Evolutionary conservation across 2,797 vertebrate genomes (phyloP), one percentile per base, ranked within the genome.

Genomic region (Perodicticus potto): DNA sequence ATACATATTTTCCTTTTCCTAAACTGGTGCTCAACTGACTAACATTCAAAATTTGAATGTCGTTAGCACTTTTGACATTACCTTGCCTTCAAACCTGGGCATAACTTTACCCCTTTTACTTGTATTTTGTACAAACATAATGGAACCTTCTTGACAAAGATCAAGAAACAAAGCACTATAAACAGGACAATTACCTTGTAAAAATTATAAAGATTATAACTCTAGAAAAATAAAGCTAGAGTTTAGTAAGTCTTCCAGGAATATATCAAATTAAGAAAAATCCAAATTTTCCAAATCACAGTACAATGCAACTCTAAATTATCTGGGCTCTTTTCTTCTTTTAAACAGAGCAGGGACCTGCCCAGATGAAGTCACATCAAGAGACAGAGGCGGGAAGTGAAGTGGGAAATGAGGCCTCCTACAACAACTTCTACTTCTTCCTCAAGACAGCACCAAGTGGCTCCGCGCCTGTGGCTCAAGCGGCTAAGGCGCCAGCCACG

Each of bases 31-130:
- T 73, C 70, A 73, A 57, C 22, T 45, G 20, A 84, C 25, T 86
- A 69, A 78, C 29, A 92, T 53, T 84, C 45, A 83, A 43, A 82
- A 91, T 63, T 29, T 72, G 86, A 76, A 34, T 32, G 37, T 7
- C 37, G 37, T 63, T 86, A 80, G 92, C 59, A 70, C 9, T 17
- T n/a, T 77, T 78, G 77, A 61, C 49, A 81, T 34, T 80, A 11
- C 37, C 65, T 91, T 90, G 49, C 49, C 95, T 93, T 78, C 13
- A 86, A 97, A 97, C 95, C 49, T 63, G 61, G 25, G 4, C 32
- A 77, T 49, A 55, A 45, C 25, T 92, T 94, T 94, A 92, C 7
- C 32, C 93, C 43, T 72, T 57, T 11, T n/a, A 85, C 81, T 82
- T 84, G 25, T 72, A 89, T 91, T 95, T 70, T 93, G 19, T 91